Base-by-base conservation (phyloP, 2,888 invertebrate species). In the Drosophila nigricruria region DNA sequence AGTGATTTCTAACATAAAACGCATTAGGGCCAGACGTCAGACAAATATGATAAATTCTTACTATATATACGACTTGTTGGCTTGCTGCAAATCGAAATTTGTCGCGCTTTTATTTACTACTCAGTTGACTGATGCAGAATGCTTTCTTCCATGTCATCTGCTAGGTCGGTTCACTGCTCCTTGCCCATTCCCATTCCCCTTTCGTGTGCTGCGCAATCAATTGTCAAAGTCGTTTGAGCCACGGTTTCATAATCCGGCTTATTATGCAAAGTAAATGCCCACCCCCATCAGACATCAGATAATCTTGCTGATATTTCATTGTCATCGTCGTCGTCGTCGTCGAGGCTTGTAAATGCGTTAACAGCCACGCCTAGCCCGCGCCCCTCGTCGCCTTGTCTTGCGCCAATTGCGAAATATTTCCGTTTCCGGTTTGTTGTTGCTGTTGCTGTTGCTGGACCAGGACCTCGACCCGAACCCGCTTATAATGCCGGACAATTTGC, bases 261-360 rank as follows among this genome's bases (percentile, higher is more conserved):
- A 87, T 90, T 87, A 87, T 87, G 87, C 87, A 90, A 87, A 87
- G 80, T 87, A 72, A 84, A 79, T 86, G 88, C 76, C 58, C 30
- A 56, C 34, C 59, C 47, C 50, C 45, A 16, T 36, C 54, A 30
- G 59, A 16, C 64, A 50, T 43, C 70, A 65, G 87, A 87, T 87
- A 87, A 87, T 87, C 87, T 89, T 23, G 72, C 74, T 73, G 84
- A 90, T 87, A 90, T 90, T 88, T 87, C 89, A 87, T 81, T 88
- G 90, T 74, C n/a, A n/a, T n/a, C n/a, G n/a, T n/a, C 79, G 79
- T 88, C 75, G 73, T 60, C 68, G 63, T 88, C 75, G 74, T 57
- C 68, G 61, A 70, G 70, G 70, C 86, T 90, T 87, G 90, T 84
- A 87, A 87, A 86, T 83, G 90, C 77, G 87, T 86, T 87, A 90